Base-by-base conservation (phyloP, 1,140 invertebrate genomes). In the Carcinoscorpius rotundicauda region DNA sequence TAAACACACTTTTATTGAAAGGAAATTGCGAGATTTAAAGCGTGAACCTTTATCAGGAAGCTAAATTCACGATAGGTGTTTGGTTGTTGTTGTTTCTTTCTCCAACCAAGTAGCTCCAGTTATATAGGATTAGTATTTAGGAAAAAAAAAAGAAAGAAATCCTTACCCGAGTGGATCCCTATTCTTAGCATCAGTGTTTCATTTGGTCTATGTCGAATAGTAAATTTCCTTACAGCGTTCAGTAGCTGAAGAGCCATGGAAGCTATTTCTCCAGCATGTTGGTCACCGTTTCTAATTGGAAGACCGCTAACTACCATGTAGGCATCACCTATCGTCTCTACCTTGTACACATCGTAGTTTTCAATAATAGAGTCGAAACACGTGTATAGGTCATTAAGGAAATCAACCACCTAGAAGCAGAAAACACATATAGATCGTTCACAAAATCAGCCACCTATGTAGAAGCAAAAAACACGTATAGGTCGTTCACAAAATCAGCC, bases 201-300 rank as follows among this genome's bases (percentile, higher is more conserved):
- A 68, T 91, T 84, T 53, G 93, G 94, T 69, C 90, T 81, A 77
- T 99, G 96, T 50, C 86, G 83, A 77, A 99, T 96, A 70, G 84
- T 85, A 78, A 98, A 94, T 73, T 86, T 86, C 74, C 88, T 90
- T 4, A 96, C 91, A 4, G 87, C 90, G 62, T 87, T 85, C 10
- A 97, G 79, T 66, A 98, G 79, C 71, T 96, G 91, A 60, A 98
- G 79, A 3, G 94, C 88, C 93, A 98, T 96, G 0, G 92, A 96
- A 3, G 94, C 93, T 68, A 98, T 94, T 81, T 97, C 93, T 49
- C 91, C 93, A 0, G 93, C 93, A 79, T 98, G 94, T 64, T 83
- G 82, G 73, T 92, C 85, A 52, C 86, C 89, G 78, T 97, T 97
- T 72, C 86, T 84, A 60, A 95, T 84, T 3, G 95, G 95, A 51